Evolutionary conservation across 2,797 vertebrate genomes (phyloP).

Genomic region (Botia almorhae): DNA sequence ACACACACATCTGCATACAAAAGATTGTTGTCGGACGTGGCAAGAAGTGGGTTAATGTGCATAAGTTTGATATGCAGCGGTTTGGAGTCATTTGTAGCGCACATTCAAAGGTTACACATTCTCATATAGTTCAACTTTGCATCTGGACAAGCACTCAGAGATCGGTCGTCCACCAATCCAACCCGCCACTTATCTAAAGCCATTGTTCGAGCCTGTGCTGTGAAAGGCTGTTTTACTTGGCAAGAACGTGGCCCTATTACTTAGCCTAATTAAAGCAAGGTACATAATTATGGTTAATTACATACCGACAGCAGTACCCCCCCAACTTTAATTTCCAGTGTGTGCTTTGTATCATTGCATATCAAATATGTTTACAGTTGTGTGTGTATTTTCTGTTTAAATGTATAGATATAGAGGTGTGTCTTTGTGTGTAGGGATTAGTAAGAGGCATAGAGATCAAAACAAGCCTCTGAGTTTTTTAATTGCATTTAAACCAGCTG

Average conservation of each 20-base stretch:
- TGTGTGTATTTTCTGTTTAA: slow-evolving; percentile 32
- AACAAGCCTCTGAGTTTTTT: slow-evolving; percentile 1
- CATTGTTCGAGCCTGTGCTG: slow-evolving; percentile 64
- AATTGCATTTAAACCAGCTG: slow-evolving; percentile 12
- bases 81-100: not conserved
- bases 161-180: slow-evolving; percentile 44
- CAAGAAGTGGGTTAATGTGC: not conserved
- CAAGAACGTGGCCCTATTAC: slow-evolving; percentile 66
- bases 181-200: slow-evolving; percentile 63
- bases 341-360: slow-evolving; percentile 61
- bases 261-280: slow-evolving; percentile 67
- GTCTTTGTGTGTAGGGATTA: slow-evolving; percentile 40
- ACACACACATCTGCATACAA: slow-evolving; percentile 42
- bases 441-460: slow-evolving; percentile 11
- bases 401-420: slow-evolving; percentile 24
- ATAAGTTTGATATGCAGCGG: not conserved
- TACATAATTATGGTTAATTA: slow-evolving; percentile 70
- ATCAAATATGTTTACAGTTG: slow-evolving; percentile 45
- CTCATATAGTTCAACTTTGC: slow-evolving; percentile 28
- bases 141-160: slow-evolving; percentile 27
- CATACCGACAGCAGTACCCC: slow-evolving; percentile 56
- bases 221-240: slow-evolving; percentile 70
- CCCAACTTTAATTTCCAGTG: slow-evolving; percentile 56
- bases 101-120: not conserved
- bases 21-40: not conserved